phyloP scores from a whole-genome alignment of 2,113 vertebrate species.

The Pelusios castaneus region DNA sequence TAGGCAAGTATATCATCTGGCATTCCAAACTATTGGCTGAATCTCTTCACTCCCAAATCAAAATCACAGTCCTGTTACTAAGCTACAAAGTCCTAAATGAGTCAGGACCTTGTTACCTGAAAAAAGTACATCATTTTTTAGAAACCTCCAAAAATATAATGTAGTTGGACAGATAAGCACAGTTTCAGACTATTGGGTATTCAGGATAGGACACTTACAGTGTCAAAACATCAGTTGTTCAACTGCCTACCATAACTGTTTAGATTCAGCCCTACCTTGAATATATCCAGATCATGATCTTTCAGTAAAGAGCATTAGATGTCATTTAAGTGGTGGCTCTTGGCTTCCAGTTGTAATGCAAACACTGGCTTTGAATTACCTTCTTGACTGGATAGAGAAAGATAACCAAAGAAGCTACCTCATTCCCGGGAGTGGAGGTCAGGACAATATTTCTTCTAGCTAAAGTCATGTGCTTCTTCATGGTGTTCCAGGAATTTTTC shows the following conservation, averaged over 20 bases:
- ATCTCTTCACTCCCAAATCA: neutral
- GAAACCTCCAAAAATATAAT: neutral
- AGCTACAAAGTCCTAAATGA: neutral
- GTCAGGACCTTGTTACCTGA: neutral
- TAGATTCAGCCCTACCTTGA: neutral
- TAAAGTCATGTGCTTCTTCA: conserved; percentile 31
- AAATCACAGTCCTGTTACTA: neutral
- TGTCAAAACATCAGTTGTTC: neutral
- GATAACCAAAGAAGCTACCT: conserved; percentile 32
- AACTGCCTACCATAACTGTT: neutral
- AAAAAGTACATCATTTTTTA: neutral
- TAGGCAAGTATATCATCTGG: neutral
- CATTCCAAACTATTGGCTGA: neutral
- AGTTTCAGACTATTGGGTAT: neutral
- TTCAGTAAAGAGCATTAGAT: conserved; percentile 19
- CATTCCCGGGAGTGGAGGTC: conserved; percentile 60
- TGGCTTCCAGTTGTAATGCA: conserved; percentile 11
- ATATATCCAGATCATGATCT: conserved; percentile 25
- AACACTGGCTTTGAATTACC: conserved; percentile 19
- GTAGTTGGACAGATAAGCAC: neutral
- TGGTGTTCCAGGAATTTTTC: conserved; percentile 54
- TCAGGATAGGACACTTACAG: neutral
- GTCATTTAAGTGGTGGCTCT: neutral
- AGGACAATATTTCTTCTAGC: conserved; percentile 48
- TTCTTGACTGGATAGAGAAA: conserved; percentile 38